Percentiles rank a stretch among this genome's conserved stretches.
Evolutionary conservation across 2,888 invertebrate species (phyloP).

Genomic region (Acronicta aceris): DNA sequence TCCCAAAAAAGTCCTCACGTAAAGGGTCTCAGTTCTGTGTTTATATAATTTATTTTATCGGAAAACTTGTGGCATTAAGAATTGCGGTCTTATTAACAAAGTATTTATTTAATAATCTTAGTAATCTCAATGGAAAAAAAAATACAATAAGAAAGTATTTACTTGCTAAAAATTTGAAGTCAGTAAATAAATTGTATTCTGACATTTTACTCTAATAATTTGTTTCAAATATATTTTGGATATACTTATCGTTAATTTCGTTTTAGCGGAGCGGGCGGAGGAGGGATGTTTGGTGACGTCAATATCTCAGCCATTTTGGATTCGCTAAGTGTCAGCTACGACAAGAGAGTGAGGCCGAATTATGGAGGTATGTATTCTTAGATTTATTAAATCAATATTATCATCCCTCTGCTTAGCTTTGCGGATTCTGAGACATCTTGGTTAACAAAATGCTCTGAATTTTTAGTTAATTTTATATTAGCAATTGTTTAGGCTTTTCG

Average conservation of each 20-base stretch:
- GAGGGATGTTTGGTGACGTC: conserved; percentile 96
- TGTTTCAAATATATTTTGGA: too few species aligned
- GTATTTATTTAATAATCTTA: too few species aligned
- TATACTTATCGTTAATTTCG: conserved; percentile 50
- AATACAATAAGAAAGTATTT: too few species aligned
- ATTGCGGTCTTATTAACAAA: too few species aligned
- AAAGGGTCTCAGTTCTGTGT: too few species aligned
- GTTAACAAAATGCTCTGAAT: background rate
- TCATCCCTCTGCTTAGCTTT: conserved; percentile 39
- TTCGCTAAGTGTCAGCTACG: conserved; percentile 98
- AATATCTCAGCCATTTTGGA: conserved; percentile 98
- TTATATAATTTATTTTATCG: too few species aligned
- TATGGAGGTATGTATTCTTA: conserved; percentile 95
- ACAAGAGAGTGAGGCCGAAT: conserved; percentile 99
- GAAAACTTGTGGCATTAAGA: too few species aligned
- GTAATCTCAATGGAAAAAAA: too few species aligned
- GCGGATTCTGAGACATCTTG: conserved; percentile 25
- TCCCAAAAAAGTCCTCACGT: too few species aligned
- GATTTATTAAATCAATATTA: conserved; percentile 5
- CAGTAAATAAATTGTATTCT: too few species aligned
- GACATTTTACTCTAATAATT: too few species aligned
- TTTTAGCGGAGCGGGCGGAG: conserved; percentile 90
- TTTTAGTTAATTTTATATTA: background rate
- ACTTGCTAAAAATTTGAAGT: background rate
- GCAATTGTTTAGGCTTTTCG: conserved; percentile 7